A percentile compares a stretch with the other conserved stretches of the same genome.
Conservation (phyloP, 2,113 vertebrate species). For the Falco punctatus region DNA sequence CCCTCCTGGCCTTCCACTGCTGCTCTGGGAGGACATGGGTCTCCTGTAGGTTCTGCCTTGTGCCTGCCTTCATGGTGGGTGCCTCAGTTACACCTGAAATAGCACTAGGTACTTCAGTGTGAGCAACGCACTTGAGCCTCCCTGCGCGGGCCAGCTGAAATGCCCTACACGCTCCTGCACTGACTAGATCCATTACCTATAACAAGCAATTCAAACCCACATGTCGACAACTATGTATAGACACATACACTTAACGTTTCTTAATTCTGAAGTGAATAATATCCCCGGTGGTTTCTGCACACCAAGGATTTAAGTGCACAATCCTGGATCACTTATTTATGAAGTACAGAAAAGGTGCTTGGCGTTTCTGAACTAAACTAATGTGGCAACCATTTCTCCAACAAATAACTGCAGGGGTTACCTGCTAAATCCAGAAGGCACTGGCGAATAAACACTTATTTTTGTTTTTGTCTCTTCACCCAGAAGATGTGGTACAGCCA, state of each 20-base stretch:
- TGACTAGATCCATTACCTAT: neutral
- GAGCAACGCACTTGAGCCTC: neutral
- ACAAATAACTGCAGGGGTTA: neutral
- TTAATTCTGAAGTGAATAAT: neutral
- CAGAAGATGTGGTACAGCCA: neutral
- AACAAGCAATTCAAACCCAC: neutral
- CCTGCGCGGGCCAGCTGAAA: neutral
- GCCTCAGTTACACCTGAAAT: neutral
- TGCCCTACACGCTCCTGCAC: neutral
- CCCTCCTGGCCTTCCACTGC: neutral
- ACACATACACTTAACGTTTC: neutral
- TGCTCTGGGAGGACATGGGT: neutral
- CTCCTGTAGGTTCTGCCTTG: neutral
- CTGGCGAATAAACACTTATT: neutral
- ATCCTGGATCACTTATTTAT: neutral
- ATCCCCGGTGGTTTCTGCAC: neutral
- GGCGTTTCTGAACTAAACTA: neutral
- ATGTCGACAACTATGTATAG: neutral
- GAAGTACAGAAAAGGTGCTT: neutral
- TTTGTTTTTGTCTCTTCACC: neutral
- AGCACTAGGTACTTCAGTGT: neutral
- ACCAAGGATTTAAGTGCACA: neutral
- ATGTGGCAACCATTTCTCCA: neutral
- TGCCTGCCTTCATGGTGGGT: neutral
- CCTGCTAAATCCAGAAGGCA: slow-evolving; percentile 20